These are phyloP conservation scores for Nothoprocta perdicaria DNA, from an alignment of 2,113 vertebrate species.

Conservation along the genomic window DNA sequence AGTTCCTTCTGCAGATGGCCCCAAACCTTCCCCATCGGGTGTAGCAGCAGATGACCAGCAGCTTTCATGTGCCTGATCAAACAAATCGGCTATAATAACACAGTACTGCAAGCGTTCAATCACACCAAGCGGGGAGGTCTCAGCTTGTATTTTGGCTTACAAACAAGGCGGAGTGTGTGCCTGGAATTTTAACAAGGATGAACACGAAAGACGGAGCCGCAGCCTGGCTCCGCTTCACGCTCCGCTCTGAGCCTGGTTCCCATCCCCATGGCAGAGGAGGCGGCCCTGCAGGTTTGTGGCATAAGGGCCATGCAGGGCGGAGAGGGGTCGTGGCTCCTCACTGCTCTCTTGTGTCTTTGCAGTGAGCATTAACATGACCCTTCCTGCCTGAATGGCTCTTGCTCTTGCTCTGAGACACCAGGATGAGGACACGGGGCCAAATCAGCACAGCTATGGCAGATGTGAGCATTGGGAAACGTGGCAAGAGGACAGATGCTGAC, in stretches of 20 bases:
- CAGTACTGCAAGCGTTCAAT: conserved; percentile 30
- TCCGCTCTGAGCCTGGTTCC: background rate
- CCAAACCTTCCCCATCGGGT: conserved; percentile 13
- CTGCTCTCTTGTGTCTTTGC: background rate
- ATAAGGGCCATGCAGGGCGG: background rate
- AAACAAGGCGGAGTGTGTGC: background rate
- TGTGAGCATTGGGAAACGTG: no score
- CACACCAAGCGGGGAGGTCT: conserved; percentile 52
- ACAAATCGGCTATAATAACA: conserved; percentile 40
- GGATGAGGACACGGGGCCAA: background rate
- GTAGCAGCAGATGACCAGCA: conserved; percentile 43
- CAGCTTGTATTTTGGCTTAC: conserved; percentile 32
- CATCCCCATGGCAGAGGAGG: background rate
- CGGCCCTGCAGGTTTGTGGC: background rate
- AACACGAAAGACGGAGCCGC: background rate
- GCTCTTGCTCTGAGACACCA: background rate
- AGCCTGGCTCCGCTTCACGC: background rate
- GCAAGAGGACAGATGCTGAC: no score
- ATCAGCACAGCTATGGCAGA: no score
- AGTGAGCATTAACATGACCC: background rate
- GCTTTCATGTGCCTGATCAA: conserved; percentile 20
- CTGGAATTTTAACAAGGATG: conserved; percentile 27
- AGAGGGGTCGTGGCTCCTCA: background rate
- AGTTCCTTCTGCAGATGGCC: conserved; percentile 26
- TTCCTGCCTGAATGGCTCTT: background rate